phyloP scores from a whole-genome alignment of 2,888 invertebrate species.

The Bibio marci region DNA sequence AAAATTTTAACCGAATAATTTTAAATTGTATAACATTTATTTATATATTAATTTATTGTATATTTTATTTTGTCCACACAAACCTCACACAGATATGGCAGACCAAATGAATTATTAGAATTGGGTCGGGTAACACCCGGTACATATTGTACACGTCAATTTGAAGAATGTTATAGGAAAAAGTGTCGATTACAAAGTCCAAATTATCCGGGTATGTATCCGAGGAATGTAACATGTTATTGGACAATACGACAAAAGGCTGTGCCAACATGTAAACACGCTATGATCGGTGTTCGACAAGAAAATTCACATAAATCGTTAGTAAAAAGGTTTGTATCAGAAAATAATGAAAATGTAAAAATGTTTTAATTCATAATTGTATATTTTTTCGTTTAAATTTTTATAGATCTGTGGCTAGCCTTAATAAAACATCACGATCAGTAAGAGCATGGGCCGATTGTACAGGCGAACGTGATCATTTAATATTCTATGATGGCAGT shows the following conservation, averaged over 20 bases:
- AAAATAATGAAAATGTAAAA: not conserved
- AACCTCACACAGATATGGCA: constrained; percentile 56
- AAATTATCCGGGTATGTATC: constrained; percentile 71
- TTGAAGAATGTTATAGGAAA: constrained; percentile 71
- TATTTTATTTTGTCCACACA: too few relatives aligned
- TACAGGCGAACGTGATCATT: constrained; percentile 62
- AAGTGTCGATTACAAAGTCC: constrained; percentile 77
- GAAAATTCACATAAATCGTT: constrained; percentile 44
- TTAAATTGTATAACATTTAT: too few relatives aligned
- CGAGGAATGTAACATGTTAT: constrained; percentile 77
- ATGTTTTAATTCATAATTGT: not conserved
- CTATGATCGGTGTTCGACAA: constrained; percentile 74
- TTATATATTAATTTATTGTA: too few relatives aligned
- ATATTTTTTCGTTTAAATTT: not conserved
- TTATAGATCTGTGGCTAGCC: constrained; percentile 32
- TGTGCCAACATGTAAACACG: constrained; percentile 77
- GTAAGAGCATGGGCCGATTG: constrained; percentile 69
- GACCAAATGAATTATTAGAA: constrained; percentile 58
- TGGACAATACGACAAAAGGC: constrained; percentile 73
- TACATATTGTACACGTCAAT: constrained; percentile 67
- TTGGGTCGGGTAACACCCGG: constrained; percentile 71
- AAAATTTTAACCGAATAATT: too few relatives aligned
- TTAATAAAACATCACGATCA: constrained; percentile 53
- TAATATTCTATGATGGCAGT: constrained; percentile 75
- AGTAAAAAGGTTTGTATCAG: constrained; percentile 19